Conservation (phyloP, 2,888 invertebrate genomes). For the Tipula unca region DNA sequence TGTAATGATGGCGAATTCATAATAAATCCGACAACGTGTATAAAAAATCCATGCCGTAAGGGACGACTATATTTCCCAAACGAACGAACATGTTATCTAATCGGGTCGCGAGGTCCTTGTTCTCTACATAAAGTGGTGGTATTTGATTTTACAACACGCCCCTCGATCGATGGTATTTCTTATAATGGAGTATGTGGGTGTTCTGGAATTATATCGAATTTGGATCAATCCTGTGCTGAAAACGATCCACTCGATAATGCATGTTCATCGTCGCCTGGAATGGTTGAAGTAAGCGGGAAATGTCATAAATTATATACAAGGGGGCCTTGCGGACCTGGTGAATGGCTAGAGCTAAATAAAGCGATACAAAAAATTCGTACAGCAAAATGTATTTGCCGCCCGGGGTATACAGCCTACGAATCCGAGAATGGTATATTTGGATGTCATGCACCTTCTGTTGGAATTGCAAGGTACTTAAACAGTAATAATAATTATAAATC, state of each 20-base stretch:
- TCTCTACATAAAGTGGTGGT: conserved; percentile 62
- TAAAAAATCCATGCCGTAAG: conserved; percentile 61
- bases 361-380: conserved; percentile 34
- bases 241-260: conserved; percentile 34
- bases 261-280: conserved; percentile 53
- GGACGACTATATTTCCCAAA: conserved; percentile 68
- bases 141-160: conserved; percentile 70
- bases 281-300: conserved; percentile 55
- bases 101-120: conserved; percentile 71
- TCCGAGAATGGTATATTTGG: conserved; percentile 36
- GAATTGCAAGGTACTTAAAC: conserved; percentile 57
- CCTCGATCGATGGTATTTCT: conserved; percentile 70
- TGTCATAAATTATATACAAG: conserved; percentile 69
- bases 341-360: conserved; percentile 57
- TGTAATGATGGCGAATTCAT: conserved; percentile 62
- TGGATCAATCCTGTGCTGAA: conserved; percentile 37
- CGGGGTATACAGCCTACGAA: conserved; percentile 48
- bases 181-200: conserved; percentile 78
- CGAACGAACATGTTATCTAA: conserved; percentile 65
- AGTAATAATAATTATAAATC: conserved; percentile 35
- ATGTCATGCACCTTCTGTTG: conserved; percentile 55
- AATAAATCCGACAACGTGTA: conserved; percentile 57
- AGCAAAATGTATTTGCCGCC: conserved; percentile 61
- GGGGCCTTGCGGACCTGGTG: conserved; percentile 65
- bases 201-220: conserved; percentile 42